Conservation (phyloP, 2,797 vertebrate genomes). For the Ataeniobius toweri region DNA sequence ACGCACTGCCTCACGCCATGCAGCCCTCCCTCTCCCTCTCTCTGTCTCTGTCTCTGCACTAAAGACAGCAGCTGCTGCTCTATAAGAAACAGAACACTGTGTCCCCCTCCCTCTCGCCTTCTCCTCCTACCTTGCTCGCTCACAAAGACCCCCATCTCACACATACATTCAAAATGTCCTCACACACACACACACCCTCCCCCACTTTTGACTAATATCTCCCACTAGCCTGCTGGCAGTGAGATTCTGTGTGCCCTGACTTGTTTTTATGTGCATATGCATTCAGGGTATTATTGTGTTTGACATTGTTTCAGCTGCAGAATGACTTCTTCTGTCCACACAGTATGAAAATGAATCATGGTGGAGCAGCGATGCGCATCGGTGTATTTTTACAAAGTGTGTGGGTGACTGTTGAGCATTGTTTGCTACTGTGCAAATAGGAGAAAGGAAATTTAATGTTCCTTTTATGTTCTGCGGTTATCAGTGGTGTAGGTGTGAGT, state of each 20-base stretch:
- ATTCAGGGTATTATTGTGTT: conserved; percentile 61
- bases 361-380: conserved; percentile 59
- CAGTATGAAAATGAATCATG: conserved; percentile 65
- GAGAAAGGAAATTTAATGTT: conserved; percentile 42
- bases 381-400: conserved; percentile 69
- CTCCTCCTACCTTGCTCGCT: conserved; percentile 69
- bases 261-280: conserved; percentile 35
- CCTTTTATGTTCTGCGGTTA: conserved; percentile 43
- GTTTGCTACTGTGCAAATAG: conserved; percentile 35
- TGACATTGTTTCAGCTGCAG: conserved; percentile 67
- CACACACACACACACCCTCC: conserved; percentile 65
- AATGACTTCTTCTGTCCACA: conserved; percentile 65
- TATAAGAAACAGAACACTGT: conserved; percentile 80
- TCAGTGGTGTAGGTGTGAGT: not conserved
- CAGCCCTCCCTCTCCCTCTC: conserved; percentile 68
- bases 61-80: conserved; percentile 81
- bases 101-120: conserved; percentile 64
- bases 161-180: conserved; percentile 59
- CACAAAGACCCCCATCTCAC: conserved; percentile 79
- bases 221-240: conserved; percentile 73
- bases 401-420: conserved; percentile 69
- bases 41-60: conserved; percentile 64
- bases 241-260: conserved; percentile 51
- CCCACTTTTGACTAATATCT: conserved; percentile 74
- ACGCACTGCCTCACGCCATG: conserved; percentile 75